A percentile compares a stretch with the other conserved stretches of the same genome.
These are phyloP conservation scores for Micromys minutus DNA, from an alignment of 2,113 vertebrate genomes.

Conservation along the genomic window DNA sequence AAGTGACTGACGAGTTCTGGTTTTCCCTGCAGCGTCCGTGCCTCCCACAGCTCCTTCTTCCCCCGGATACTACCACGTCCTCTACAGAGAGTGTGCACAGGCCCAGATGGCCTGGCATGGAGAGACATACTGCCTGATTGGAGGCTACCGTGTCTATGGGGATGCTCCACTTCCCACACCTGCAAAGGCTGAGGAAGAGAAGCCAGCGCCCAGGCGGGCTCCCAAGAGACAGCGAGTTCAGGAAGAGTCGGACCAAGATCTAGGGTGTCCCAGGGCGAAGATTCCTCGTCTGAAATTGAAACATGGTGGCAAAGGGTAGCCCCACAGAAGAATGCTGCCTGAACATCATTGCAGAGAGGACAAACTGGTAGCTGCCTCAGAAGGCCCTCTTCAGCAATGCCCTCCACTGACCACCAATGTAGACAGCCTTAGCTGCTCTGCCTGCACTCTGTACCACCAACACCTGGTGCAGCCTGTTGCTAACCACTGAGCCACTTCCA, in stretches of 20 bases:
- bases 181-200: conserved; percentile 22
- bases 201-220: background rate
- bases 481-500: background rate
- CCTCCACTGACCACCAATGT: background rate
- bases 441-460: background rate
- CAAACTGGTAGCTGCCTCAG: background rate
- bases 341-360: conserved; percentile 29
- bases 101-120: conserved; percentile 59
- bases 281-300: background rate
- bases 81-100: conserved; percentile 49
- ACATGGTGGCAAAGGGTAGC: background rate
- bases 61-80: conserved; percentile 51
- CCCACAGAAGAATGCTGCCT: conserved; percentile 55
- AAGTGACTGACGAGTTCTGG: background rate
- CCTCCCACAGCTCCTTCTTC: background rate
- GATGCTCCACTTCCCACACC: conserved; percentile 13
- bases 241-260: background rate
- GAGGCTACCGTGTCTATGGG: conserved; percentile 37
- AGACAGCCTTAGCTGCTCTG: background rate
- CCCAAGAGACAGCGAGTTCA: background rate
- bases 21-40: conserved; percentile 53
- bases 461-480: background rate
- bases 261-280: background rate
- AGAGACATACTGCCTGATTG: conserved; percentile 65
- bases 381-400: conserved; percentile 8